Evolutionary conservation across 2,113 vertebrate genomes (phyloP).

Genomic region (Bos javanicus): DNA sequence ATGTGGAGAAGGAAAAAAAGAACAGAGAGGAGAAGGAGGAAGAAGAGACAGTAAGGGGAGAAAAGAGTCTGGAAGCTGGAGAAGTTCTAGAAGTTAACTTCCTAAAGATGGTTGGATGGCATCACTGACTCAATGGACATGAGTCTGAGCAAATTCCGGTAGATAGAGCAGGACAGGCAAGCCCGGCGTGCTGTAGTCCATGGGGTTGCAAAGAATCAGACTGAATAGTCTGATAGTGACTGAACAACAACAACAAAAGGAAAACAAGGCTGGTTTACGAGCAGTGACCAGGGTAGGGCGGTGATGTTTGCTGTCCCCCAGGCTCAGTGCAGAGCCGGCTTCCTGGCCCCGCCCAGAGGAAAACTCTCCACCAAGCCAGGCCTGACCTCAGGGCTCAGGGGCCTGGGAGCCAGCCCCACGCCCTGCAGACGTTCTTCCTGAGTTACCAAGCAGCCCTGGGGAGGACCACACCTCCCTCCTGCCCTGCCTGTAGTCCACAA

Average conservation of each 20-base stretch:
- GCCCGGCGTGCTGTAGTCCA: not conserved
- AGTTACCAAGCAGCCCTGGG: constrained; percentile 58
- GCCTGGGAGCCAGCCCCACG: constrained; percentile 26
- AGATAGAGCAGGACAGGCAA: not conserved
- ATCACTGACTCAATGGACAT: not conserved
- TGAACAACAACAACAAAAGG: not conserved
- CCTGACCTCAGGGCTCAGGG: constrained; percentile 61
- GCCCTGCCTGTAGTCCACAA: not conserved
- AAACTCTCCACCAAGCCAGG: constrained; percentile 49
- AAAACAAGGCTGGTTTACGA: not conserved
- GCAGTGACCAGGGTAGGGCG: not conserved
- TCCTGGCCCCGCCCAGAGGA: constrained; percentile 40
- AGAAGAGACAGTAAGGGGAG: not conserved
- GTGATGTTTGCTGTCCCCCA: not conserved
- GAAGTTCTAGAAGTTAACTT: not conserved
- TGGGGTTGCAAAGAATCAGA: not conserved
- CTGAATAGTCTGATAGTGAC: not conserved
- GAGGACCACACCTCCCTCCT: constrained; percentile 55
- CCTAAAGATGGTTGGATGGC: not conserved
- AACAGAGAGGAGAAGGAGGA: not conserved
- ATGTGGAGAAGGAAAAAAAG: not conserved
- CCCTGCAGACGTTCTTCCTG: constrained; percentile 45
- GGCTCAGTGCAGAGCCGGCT: not conserved
- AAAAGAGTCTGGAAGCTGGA: not conserved
- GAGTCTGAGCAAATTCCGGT: not conserved